Base-by-base conservation (phyloP, 2,888 invertebrate species). In the Pandemis corylana region DNA sequence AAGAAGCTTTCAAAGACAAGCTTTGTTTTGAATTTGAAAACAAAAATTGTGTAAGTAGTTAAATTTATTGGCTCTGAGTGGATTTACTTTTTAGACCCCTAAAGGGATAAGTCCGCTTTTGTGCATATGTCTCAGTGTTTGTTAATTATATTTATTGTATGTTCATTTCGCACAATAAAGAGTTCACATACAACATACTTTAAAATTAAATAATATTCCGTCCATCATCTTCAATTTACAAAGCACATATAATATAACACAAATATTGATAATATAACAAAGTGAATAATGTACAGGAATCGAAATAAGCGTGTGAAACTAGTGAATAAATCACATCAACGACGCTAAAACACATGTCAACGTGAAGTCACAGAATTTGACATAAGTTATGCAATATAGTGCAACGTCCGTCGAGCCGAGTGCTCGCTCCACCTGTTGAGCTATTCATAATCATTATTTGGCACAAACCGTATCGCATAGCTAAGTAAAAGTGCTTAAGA, bases 371-470 rank as follows among this genome's bases (percentile, higher is more conserved):
- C 72, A 62, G 67, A 66, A 72, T 59, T 62, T 62, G 41, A 51
- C 65, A 72, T 61, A 62, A 61, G 67, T 67, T 67, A 44, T 61
- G 62, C 72, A 72, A 72, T 72, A 61, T 51, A 71, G 59, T 66
- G 28, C 72, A 67, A 62, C 51, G 67, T 61, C 56, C 44, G 56
- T n/a, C 61, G 49, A 42, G 51, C 42, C 42, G 49, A 72, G 65
- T 59, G 65, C 56, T 71, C 64, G 64, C 44, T 65, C 65, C 71
- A 71, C 71, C 71, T 72, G 72, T 67, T 72, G 66, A 72, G 71
- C 71, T 65, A 46, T 67, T 72, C 67, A 62, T 72, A 67, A 67
- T 67, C 41, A 62, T 67, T 67, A 20, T 64, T 28, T 61, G 61
- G 61, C 59, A 62, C 62, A 59, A 59, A 59, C 59, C 4, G 59